Evolutionary conservation across 2,113 vertebrate species (phyloP), one percentile per base, ranked within the genome.

Genomic region (Micronycteris hirsuta): DNA sequence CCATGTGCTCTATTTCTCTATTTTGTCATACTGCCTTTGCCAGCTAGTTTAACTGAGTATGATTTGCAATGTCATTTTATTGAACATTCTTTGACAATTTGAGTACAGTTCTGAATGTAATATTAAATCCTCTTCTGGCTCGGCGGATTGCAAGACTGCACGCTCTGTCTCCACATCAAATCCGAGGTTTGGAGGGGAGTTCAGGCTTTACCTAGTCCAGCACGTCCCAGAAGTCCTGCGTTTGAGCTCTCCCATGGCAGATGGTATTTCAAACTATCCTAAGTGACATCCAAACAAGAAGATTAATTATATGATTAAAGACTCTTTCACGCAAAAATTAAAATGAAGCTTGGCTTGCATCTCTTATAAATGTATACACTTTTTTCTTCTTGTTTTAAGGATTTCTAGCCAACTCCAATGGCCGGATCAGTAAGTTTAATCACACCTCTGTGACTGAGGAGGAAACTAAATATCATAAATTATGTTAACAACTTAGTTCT

Each of bases 31-130:
- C 45, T 86, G 2, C 89, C 56, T 76, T 78, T 96, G 97, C 96
- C 97, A 97, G 91, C 88, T 92, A 74, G 49, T 87, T 96, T 91
- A 93, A 90, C 88, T 49, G 61, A 96, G 56, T 91, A 47, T 91
- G 85, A 96, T 97, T 97, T 95, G 88, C 86, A 86, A 8, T 96
- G 94, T 96, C 97, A 92, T 96, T 97, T 97, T 97, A 96, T 65
- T 98, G 95, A 96, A 96, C 38, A 77, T 91, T 96, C 97, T 96
- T 91, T 92, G 95, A 95, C 95, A 95, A 92, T 95, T 97, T 97
- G 96, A 96, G 89, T 89, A 96, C 88, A 65, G 77, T 61, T 97
- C 89, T 91, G 78, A 94, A 93, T 94, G 86, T 92, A 91, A 81
- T 96, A 73, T 96, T 97, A 97, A 95, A 96, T 97, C 96, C 96